Percentiles rank a stretch among this genome's conserved stretches.
Evolutionary conservation across 2,797 vertebrate genomes (phyloP).

Genomic region (Sciaenops ocellatus): DNA sequence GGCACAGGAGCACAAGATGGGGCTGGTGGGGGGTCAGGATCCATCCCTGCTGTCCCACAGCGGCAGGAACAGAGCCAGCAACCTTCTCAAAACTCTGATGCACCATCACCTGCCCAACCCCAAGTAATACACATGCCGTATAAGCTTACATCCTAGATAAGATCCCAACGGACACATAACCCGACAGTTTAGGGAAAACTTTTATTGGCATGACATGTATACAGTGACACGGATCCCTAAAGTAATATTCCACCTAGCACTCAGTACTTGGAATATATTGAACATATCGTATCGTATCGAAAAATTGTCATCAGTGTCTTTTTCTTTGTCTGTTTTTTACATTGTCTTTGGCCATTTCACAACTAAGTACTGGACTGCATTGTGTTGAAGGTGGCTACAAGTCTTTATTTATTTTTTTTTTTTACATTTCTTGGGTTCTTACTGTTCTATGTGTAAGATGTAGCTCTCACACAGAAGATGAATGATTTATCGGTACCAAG

Average conservation of each 20-base stretch:
- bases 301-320: background rate
- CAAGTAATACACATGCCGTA: slow-evolving; percentile 85
- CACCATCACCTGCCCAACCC: slow-evolving; percentile 95
- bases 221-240: no score
- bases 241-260: no score
- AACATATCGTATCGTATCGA: background rate
- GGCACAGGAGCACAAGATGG: slow-evolving; percentile 88
- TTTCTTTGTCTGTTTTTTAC: no score
- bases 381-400: background rate
- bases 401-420: background rate
- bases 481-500: background rate
- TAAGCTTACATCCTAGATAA: background rate
- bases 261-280: background rate
- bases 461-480: background rate
- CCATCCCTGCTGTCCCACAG: slow-evolving; percentile 90
- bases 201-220: background rate
- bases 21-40: slow-evolving; percentile 81
- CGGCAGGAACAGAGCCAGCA: slow-evolving; percentile 92
- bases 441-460: background rate
- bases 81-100: slow-evolving; percentile 91
- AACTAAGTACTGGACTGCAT: background rate
- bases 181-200: background rate
- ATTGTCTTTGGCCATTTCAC: background rate
- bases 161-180: background rate
- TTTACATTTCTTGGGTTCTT: background rate